A percentile compares a stretch with the other conserved stretches of the same genome.
These are phyloP conservation scores for Gortyna flavago DNA, from an alignment of 2,888 invertebrate genomes.

Conservation along the genomic window DNA sequence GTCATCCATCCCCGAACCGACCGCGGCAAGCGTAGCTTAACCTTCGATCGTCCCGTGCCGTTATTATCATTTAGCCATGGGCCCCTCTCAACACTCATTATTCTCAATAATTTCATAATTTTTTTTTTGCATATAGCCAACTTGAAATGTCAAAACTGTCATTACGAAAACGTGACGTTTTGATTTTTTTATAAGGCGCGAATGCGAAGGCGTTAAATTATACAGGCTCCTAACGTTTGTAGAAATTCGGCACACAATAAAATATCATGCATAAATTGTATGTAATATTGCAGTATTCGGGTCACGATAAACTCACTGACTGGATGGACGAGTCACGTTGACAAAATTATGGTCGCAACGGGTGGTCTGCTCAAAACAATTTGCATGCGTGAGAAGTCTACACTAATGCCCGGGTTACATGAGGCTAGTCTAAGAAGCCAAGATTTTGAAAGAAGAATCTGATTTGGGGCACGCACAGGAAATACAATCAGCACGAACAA, in stretches of 20 bases:
- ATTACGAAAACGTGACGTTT: slow-evolving; percentile 53
- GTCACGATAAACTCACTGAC: slow-evolving; percentile 36
- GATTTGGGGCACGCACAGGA: no score
- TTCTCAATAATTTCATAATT: neutral
- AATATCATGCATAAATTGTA: slow-evolving; percentile 51
- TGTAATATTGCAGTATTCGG: slow-evolving; percentile 47
- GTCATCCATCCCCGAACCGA: neutral
- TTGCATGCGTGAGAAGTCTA: slow-evolving; percentile 17
- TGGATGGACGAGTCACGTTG: slow-evolving; percentile 37
- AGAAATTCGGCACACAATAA: slow-evolving; percentile 50
- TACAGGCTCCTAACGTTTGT: slow-evolving; percentile 47
- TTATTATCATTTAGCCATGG: neutral
- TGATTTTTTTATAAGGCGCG: slow-evolving; percentile 41
- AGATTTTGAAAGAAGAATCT: no score
- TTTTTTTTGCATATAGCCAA: slow-evolving; percentile 17
- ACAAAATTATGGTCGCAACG: slow-evolving; percentile 46
- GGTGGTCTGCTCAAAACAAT: slow-evolving; percentile 56
- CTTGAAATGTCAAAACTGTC: slow-evolving; percentile 61
- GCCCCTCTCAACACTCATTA: neutral
- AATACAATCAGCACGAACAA: no score
- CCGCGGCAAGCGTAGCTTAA: neutral
- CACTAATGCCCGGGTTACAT: neutral
- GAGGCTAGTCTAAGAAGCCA: neutral
- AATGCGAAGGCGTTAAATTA: slow-evolving; percentile 63
- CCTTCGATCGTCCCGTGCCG: neutral